These are phyloP conservation scores for Cordilura impudica DNA, from an alignment of 2,888 invertebrate genomes.

Conservation along the genomic window DNA sequence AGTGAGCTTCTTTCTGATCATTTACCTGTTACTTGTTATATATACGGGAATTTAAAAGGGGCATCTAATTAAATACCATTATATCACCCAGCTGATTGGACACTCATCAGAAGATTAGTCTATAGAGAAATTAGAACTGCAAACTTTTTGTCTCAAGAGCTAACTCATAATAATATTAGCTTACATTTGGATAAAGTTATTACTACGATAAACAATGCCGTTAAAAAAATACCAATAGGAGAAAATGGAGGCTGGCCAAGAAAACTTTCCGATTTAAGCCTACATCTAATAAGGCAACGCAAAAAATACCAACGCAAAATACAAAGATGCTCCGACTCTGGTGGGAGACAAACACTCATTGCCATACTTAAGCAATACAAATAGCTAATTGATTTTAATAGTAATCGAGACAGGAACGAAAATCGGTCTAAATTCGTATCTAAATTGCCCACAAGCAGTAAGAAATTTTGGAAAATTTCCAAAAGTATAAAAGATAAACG, in stretches of 20 bases:
- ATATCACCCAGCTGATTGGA: not conserved
- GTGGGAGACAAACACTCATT: not conserved
- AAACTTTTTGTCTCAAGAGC: not conserved
- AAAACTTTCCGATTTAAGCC: not conserved
- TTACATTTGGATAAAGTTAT: not conserved
- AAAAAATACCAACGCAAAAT: not conserved
- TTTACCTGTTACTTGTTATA: not conserved
- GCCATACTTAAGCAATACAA: not conserved
- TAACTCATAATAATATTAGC: not conserved
- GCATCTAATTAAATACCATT: not conserved
- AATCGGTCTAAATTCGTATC: not conserved
- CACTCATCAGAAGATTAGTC: not conserved
- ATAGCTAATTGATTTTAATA: not conserved
- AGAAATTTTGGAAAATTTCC: conserved; percentile 6
- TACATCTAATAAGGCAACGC: not conserved
- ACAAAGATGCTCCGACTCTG: not conserved
- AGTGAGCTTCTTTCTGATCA: not conserved
- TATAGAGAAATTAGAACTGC: not conserved
- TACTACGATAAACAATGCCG: not conserved
- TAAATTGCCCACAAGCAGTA: not conserved
- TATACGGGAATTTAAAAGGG: not conserved
- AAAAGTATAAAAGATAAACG: not conserved
- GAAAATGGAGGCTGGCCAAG: not conserved
- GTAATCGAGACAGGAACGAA: not conserved
- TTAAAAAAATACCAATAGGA: not conserved